phyloP scores from a whole-genome alignment of 2,797 vertebrate genomes.

The Ctenopoma kingsleyae region DNA sequence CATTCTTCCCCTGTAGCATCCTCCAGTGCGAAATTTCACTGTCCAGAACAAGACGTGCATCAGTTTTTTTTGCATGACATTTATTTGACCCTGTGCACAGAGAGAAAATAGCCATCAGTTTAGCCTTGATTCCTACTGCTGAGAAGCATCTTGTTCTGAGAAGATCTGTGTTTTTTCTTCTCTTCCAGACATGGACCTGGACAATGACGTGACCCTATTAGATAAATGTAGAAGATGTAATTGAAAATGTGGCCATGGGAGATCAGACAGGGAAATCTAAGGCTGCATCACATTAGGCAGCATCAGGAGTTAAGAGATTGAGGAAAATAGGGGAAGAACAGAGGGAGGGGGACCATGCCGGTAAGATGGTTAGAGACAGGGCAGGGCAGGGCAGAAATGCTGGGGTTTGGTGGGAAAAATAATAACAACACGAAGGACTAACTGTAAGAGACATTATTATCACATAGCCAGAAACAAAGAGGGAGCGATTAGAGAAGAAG shows the following conservation, averaged over 20 bases:
- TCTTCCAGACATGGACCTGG: conserved; percentile 62
- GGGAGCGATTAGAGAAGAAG: neutral
- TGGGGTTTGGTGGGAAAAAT: conserved; percentile 50
- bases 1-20: conserved; percentile 3
- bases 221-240: conserved; percentile 72
- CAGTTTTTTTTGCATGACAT: conserved; percentile 45
- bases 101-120: conserved; percentile 50
- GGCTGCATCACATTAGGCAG: conserved; percentile 76
- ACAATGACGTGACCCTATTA: conserved; percentile 61
- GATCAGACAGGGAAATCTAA: conserved; percentile 76
- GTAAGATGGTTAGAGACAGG: conserved; percentile 49
- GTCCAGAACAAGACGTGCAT: conserved; percentile 50
- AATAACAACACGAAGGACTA: conserved; percentile 35
- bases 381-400: conserved; percentile 9
- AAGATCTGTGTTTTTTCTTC: conserved; percentile 31
- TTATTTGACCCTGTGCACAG: conserved; percentile 40
- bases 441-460: conserved; percentile 26
- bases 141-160: conserved; percentile 58
- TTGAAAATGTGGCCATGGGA: conserved; percentile 68
- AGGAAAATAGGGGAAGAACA: conserved; percentile 27
- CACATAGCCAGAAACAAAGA: conserved; percentile 13
- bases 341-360: conserved; percentile 47
- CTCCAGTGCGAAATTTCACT: conserved; percentile 22
- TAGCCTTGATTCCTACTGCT: conserved; percentile 42
- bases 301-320: conserved; percentile 64